phyloP scores from a whole-genome alignment of 2,113 vertebrate species.

The Hemiprocne comata region DNA sequence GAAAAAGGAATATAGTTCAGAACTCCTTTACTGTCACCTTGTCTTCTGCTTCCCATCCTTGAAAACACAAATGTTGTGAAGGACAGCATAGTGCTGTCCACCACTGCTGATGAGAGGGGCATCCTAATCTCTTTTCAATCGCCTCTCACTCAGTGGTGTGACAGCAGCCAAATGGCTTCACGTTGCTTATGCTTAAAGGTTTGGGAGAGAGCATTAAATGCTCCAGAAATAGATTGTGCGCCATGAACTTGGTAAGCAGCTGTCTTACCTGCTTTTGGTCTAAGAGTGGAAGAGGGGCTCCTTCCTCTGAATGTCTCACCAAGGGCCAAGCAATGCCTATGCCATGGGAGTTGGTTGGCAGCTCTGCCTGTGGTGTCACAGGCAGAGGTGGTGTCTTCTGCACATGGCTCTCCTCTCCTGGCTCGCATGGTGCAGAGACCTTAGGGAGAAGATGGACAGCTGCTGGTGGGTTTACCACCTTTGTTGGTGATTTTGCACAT shows the following conservation, averaged over 20 bases:
- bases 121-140: not conserved
- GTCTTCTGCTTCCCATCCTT: not conserved
- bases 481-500: not conserved
- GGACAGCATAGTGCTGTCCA: fast-evolving
- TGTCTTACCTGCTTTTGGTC: not conserved
- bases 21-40: fast-evolving
- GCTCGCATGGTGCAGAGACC: not conserved
- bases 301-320: fast-evolving
- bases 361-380: fast-evolving
- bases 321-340: not conserved
- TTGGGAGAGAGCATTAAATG: not conserved
- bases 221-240: not conserved
- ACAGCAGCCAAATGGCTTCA: not conserved
- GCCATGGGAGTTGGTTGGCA: not conserved
- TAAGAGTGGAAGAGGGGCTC: not conserved
- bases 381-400: not conserved
- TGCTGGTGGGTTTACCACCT: not conserved
- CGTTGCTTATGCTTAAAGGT: not conserved
- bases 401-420: not conserved
- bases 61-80: not conserved
- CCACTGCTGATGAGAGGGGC: not conserved
- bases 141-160: fast-evolving
- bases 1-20: not conserved
- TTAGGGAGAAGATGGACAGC: not conserved
- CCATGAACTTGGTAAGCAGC: fast-evolving